These are phyloP conservation scores for Mormyrus proboscirostris DNA, from an alignment of 2,797 vertebrate species.

Conservation along the genomic window DNA sequence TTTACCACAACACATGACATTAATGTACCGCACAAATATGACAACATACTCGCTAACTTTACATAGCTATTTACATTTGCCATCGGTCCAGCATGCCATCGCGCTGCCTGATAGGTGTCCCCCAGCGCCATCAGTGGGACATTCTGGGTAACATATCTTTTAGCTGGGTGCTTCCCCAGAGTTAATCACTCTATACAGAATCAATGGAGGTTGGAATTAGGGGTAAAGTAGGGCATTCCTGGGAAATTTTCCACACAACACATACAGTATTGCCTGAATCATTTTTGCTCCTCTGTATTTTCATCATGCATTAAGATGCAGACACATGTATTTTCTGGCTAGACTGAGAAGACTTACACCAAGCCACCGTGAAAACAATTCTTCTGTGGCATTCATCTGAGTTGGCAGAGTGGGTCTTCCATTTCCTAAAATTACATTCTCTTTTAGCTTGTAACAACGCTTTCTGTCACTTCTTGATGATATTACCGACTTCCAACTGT, in stretches of 20 bases:
- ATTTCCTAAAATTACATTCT: not conserved
- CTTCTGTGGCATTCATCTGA: not conserved
- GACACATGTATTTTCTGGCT: not conserved
- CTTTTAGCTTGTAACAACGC: not conserved
- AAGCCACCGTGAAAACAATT: not conserved
- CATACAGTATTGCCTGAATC: not conserved
- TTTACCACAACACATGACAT: not conserved
- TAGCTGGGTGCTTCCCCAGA: not conserved
- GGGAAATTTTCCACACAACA: not conserved
- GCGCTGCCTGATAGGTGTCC: not conserved
- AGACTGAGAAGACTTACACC: not conserved
- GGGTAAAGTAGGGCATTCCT: not conserved
- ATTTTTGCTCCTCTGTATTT: not conserved
- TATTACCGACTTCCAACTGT: not conserved
- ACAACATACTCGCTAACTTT: not conserved
- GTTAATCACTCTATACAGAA: not conserved
- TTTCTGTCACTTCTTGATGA: conserved; percentile 3
- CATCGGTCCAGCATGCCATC: not conserved
- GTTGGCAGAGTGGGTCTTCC: not conserved
- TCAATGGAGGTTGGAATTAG: not conserved
- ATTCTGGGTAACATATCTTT: not conserved
- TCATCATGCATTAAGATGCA: not conserved
- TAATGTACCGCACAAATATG: not conserved
- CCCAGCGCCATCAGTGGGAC: not conserved
- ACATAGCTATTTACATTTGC: not conserved